Evolutionary conservation across 2,888 invertebrate species (phyloP).

Genomic region (Drosophila fulvimacula): DNA sequence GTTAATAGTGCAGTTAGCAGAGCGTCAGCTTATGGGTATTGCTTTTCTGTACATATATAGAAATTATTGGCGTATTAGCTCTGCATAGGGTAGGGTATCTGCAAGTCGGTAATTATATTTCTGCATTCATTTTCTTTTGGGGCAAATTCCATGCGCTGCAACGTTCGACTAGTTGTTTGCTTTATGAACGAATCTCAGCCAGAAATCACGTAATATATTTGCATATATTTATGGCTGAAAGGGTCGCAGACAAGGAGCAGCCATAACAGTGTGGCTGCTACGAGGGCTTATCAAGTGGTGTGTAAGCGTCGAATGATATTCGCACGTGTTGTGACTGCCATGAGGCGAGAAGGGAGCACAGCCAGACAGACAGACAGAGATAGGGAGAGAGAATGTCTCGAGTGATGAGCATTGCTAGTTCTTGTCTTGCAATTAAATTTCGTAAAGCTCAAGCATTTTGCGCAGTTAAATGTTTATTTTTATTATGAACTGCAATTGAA

Average conservation of each 20-base stretch:
- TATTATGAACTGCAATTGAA: slow-evolving; percentile 32
- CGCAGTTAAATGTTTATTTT: slow-evolving; percentile 43
- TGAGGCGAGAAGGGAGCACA: too few relatives aligned
- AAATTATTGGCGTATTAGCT: too few relatives aligned
- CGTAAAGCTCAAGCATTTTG: slow-evolving; percentile 28
- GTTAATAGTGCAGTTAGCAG: too few relatives aligned
- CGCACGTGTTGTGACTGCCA: slow-evolving; percentile 34
- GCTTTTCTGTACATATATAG: too few relatives aligned
- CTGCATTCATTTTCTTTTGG: slow-evolving; percentile 10
- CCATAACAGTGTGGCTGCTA: neutral
- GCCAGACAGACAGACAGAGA: neutral
- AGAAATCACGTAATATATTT: slow-evolving; percentile 71
- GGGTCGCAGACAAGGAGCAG: slow-evolving; percentile 15
- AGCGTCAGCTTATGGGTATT: too few relatives aligned
- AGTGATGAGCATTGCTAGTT: slow-evolving; percentile 13
- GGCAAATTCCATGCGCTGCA: slow-evolving; percentile 15
- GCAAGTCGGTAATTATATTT: too few relatives aligned
- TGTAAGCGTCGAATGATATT: slow-evolving; percentile 38
- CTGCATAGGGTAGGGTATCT: too few relatives aligned
- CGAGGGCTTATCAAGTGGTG: slow-evolving; percentile 27
- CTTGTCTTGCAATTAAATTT: slow-evolving; percentile 21
- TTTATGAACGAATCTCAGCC: slow-evolving; percentile 42
- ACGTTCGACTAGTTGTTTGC: slow-evolving; percentile 25
- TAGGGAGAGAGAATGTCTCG: neutral
- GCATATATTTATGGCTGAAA: slow-evolving; percentile 70